Percentiles rank a stretch among this genome's conserved stretches.
These are phyloP conservation scores for Metaphire vulgaris DNA, from an alignment of 1,140 invertebrate genomes.

Conservation along the genomic window DNA sequence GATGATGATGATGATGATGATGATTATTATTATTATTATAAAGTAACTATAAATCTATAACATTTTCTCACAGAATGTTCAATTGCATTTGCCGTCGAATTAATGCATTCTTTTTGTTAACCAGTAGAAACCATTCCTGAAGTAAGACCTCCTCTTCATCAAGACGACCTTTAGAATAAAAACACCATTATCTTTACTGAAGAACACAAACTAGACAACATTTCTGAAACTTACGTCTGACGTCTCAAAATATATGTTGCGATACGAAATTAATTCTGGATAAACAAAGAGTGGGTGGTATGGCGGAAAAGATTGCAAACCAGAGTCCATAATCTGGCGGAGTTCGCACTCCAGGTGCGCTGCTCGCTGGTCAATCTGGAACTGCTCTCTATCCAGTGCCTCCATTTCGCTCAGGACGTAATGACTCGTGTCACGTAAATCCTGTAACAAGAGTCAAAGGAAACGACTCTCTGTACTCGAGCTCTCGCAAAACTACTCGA, in stretches of 20 bases:
- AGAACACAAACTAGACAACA: no score
- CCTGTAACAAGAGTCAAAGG: no score
- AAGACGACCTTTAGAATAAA: conserved; percentile 53
- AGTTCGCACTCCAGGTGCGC: conserved; percentile 79
- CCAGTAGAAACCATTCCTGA: conserved; percentile 84
- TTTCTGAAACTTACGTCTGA: no score
- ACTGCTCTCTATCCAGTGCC: conserved; percentile 80
- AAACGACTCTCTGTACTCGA: no score
- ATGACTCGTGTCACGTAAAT: conserved; percentile 44
- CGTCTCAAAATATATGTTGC: no score
- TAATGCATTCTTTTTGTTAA: conserved; percentile 93
- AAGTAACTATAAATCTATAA: no score
- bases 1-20: no score
- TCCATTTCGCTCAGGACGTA: conserved; percentile 78
- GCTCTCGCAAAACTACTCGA: no score
- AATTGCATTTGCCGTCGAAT: conserved; percentile 89
- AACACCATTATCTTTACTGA: no score
- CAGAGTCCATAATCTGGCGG: conserved; percentile 72
- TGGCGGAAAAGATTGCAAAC: conserved; percentile 45
- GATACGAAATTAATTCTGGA: no score
- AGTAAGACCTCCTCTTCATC: conserved; percentile 74
- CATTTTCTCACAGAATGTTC: conserved; percentile 62
- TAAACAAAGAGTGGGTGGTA: no score
- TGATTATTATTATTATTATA: no score
- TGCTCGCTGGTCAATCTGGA: conserved; percentile 81